phyloP scores from a whole-genome alignment of 2,113 vertebrate species.

The Stegastes partitus region DNA sequence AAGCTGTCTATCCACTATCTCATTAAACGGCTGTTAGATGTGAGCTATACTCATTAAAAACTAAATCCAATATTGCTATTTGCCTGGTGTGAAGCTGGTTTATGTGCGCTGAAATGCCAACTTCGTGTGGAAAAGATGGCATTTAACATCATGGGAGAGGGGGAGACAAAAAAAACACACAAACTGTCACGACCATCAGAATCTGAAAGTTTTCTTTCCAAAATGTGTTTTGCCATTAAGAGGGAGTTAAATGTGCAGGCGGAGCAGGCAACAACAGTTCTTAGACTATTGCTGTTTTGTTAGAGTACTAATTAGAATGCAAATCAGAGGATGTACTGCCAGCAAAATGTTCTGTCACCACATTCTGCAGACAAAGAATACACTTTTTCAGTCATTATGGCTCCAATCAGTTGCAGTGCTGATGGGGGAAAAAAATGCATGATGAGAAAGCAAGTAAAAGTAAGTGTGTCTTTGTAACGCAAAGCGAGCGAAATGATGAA shows the following conservation, averaged over 20 bases:
- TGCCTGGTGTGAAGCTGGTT: conserved; percentile 1
- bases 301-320: conserved; percentile 64
- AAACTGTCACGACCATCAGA: not conserved
- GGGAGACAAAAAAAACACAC: not conserved
- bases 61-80: not conserved
- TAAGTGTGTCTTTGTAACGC: conserved; percentile 24
- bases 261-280: conserved; percentile 40
- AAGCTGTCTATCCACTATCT: not conserved
- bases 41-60: conserved; percentile 6
- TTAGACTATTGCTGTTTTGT: conserved; percentile 46
- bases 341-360: conserved; percentile 63
- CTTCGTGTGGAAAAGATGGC: not conserved
- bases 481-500: conserved; percentile 14
- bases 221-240: conserved; percentile 36
- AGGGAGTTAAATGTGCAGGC: conserved; percentile 31
- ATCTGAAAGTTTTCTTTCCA: conserved; percentile 43
- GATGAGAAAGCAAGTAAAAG: conserved; percentile 42
- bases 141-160: not conserved
- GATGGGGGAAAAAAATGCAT: conserved; percentile 39
- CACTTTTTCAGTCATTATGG: conserved; percentile 41
- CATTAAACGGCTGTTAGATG: conserved; percentile 3
- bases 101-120: not conserved
- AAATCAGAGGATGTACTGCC: conserved; percentile 67
- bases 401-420: conserved; percentile 40
- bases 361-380: conserved; percentile 48